Percentiles rank a stretch among this genome's conserved stretches.
Conservation (phyloP, 2,888 invertebrate species). For the Smittia aterrima region DNA sequence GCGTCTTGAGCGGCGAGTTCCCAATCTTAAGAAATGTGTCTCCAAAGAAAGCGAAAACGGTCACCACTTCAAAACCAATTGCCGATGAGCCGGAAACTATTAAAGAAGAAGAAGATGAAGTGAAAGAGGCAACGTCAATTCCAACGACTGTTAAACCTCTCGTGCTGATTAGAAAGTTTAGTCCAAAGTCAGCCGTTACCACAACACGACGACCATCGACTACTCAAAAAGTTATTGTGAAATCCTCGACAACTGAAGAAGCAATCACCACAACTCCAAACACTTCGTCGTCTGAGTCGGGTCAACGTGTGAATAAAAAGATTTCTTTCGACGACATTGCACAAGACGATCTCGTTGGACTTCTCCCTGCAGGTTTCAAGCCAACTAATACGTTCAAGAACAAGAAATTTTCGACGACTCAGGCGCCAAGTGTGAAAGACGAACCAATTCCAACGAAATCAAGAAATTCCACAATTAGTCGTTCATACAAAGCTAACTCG, state of each 20-base stretch:
- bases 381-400: constrained; percentile 58
- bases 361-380: constrained; percentile 66
- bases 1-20: constrained; percentile 70
- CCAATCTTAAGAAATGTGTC: constrained; percentile 68
- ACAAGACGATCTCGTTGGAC: constrained; percentile 61
- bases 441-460: constrained; percentile 42
- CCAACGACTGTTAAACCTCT: constrained; percentile 60
- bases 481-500: constrained; percentile 61
- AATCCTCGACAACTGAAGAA: background rate
- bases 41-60: constrained; percentile 57
- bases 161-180: constrained; percentile 63
- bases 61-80: constrained; percentile 51
- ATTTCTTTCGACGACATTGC: constrained; percentile 55
- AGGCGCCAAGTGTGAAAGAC: constrained; percentile 45
- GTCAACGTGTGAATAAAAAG: constrained; percentile 47
- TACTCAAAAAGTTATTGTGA: constrained; percentile 25
- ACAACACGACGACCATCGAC: constrained; percentile 45
- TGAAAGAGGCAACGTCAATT: constrained; percentile 46
- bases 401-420: constrained; percentile 56
- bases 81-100: constrained; percentile 43
- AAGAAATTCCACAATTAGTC: constrained; percentile 52
- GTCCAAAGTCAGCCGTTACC: constrained; percentile 53
- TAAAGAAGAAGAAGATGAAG: constrained; percentile 42
- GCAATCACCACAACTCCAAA: constrained; percentile 50
- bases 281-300: constrained; percentile 46